phyloP scores from a whole-genome alignment of 2,113 vertebrate genomes.

The Engystomops pustulosus region DNA sequence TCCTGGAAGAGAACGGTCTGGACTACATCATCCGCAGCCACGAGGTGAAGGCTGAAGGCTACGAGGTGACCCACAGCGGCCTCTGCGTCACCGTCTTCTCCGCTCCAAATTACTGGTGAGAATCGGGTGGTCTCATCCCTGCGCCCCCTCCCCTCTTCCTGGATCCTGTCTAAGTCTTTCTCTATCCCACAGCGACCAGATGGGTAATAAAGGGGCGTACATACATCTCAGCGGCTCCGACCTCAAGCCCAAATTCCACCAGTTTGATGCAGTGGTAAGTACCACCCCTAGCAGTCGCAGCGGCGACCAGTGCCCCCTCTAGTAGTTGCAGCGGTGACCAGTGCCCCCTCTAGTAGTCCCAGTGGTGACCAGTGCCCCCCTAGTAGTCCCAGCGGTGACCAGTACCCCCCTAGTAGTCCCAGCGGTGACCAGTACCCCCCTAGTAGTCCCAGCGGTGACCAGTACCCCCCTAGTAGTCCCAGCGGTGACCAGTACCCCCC shows the following conservation, averaged over 20 bases:
- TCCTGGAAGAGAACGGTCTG: conserved; percentile 88
- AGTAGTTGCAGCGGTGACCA: no score
- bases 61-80: conserved; percentile 91
- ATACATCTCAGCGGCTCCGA: conserved; percentile 93
- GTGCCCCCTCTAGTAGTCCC: no score
- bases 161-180: background rate
- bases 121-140: background rate
- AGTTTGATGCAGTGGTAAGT: conserved; percentile 98
- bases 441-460: no score
- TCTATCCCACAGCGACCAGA: conserved; percentile 83
- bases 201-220: conserved; percentile 95
- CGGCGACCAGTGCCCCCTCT: no score
- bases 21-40: conserved; percentile 93
- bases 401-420: no score
- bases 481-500: no score
- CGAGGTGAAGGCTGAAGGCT: conserved; percentile 92
- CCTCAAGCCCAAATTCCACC: conserved; percentile 92
- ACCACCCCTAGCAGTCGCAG: background rate
- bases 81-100: conserved; percentile 96
- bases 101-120: conserved; percentile 95
- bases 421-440: no score
- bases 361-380: no score
- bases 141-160: background rate
- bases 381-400: no score
- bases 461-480: no score